These are phyloP conservation scores for Cenopis cana DNA, from an alignment of 2,888 invertebrate species.

Conservation along the genomic window DNA sequence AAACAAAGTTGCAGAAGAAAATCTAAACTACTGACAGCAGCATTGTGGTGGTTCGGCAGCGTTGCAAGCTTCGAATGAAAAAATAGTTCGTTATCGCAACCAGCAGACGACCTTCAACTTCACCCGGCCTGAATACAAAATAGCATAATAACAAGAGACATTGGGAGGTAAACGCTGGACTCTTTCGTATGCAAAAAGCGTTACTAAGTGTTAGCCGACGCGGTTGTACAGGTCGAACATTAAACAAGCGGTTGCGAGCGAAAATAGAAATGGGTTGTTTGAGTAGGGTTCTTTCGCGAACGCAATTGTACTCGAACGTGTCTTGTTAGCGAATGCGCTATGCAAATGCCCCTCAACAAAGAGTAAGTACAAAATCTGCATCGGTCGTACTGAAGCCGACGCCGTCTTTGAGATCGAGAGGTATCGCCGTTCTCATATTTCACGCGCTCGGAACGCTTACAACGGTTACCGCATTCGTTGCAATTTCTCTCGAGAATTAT, in stretches of 20 bases:
- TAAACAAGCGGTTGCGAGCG: slow-evolving; percentile 82
- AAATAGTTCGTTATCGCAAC: slow-evolving; percentile 75
- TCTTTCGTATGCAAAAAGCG: slow-evolving; percentile 85
- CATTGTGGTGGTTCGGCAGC: slow-evolving; percentile 41
- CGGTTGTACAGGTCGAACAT: slow-evolving; percentile 83
- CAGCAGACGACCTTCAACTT: slow-evolving; percentile 79
- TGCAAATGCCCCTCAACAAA: slow-evolving; percentile 64
- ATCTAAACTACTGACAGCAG: slow-evolving; percentile 47
- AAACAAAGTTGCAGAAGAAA: slow-evolving; percentile 44
- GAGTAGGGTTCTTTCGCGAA: slow-evolving; percentile 84
- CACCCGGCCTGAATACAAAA: slow-evolving; percentile 76
- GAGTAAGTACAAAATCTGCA: slow-evolving; percentile 39
- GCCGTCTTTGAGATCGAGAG: slow-evolving; percentile 25
- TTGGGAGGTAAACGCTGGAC: slow-evolving; percentile 73
- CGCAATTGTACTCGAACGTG: slow-evolving; percentile 83
- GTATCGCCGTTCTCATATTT: slow-evolving; percentile 29
- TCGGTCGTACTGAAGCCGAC: slow-evolving; percentile 28
- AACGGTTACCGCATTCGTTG: slow-evolving; percentile 29
- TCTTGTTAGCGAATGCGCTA: slow-evolving; percentile 83
- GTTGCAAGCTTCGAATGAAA: slow-evolving; percentile 59
- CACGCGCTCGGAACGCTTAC: slow-evolving; percentile 24
- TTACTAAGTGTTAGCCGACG: slow-evolving; percentile 81
- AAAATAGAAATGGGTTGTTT: slow-evolving; percentile 84
- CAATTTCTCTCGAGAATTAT: slow-evolving; percentile 10
- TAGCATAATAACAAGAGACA: slow-evolving; percentile 79